A percentile compares a stretch with the other conserved stretches of the same genome.
Evolutionary conservation across 2,797 vertebrate genomes (phyloP).

Genomic region (Nyctibius grandis): DNA sequence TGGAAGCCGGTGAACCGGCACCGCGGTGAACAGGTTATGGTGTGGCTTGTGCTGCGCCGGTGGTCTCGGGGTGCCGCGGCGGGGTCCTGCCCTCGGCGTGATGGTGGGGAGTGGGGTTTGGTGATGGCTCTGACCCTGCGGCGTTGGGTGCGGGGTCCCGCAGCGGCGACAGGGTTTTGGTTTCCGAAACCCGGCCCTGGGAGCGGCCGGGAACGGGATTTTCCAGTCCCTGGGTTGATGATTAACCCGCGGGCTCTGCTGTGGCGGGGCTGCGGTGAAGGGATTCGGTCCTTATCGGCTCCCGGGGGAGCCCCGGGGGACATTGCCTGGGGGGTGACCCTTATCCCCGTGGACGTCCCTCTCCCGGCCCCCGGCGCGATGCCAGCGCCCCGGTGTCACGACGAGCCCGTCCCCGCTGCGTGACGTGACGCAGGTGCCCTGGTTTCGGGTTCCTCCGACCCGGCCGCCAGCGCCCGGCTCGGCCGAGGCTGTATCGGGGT

Average conservation of each 20-base stretch:
- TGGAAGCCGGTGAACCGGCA: neutral
- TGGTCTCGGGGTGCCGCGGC: rapidly evolving
- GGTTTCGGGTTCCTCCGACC: neutral
- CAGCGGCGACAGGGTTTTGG: neutral
- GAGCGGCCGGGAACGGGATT: neutral
- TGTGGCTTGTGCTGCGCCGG: rapidly evolving
- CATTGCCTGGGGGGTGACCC: neutral
- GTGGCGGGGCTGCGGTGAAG: neutral
- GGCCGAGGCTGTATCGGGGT: neutral
- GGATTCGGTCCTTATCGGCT: neutral
- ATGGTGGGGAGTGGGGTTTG: neutral
- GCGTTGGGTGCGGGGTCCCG: neutral
- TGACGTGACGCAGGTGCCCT: slow-evolving; percentile 2
- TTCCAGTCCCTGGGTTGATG: neutral
- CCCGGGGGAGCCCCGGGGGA: neutral
- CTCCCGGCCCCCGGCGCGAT: rapidly evolving
- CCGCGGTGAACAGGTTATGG: rapidly evolving
- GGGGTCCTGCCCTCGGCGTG: neutral
- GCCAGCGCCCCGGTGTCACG: neutral
- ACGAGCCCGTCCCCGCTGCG: rapidly evolving
- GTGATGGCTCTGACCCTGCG: neutral
- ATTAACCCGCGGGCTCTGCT: neutral
- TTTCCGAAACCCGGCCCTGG: neutral
- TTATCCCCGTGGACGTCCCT: rapidly evolving
- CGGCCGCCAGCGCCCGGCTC: neutral